Percentiles rank a stretch among this genome's conserved stretches.
phyloP scores from a whole-genome alignment of 2,113 vertebrate species.

The Uria aalge region DNA sequence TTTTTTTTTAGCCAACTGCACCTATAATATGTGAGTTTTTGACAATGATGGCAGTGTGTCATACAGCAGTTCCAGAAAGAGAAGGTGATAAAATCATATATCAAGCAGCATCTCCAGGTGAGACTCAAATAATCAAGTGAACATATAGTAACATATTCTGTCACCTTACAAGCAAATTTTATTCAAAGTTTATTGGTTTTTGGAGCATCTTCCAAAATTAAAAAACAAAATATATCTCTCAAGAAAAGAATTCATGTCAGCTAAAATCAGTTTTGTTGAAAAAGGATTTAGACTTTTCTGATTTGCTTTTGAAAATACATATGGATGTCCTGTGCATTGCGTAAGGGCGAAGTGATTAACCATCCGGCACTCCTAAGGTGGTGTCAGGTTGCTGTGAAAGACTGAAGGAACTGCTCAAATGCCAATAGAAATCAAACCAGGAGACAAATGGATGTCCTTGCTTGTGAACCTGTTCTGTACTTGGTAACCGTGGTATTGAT shows the following conservation, averaged over 20 bases:
- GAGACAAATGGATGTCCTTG: not conserved
- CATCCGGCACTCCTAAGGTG: not conserved
- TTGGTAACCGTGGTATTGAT: not conserved
- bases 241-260: not conserved
- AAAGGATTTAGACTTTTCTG: not conserved
- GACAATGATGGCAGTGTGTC: slow-evolving; percentile 98
- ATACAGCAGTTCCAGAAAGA: slow-evolving; percentile 94
- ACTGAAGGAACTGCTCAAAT: not conserved
- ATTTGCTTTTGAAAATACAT: not conserved
- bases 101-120: slow-evolving; percentile 98
- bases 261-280: not conserved
- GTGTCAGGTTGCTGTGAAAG: not conserved
- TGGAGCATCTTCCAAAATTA: not conserved
- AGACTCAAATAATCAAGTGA: not conserved
- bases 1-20: slow-evolving; percentile 86
- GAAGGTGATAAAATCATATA: slow-evolving; percentile 87
- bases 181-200: not conserved
- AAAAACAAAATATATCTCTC: not conserved
- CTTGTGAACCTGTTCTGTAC: not conserved
- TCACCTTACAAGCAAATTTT: not conserved
- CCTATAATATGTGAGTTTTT: slow-evolving; percentile 96
- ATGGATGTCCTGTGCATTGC: not conserved
- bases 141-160: not conserved
- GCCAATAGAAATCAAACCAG: not conserved
- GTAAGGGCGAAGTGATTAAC: not conserved